Evolutionary conservation across 2,797 vertebrate species (phyloP).

Genomic region (Danio tinwini): DNA sequence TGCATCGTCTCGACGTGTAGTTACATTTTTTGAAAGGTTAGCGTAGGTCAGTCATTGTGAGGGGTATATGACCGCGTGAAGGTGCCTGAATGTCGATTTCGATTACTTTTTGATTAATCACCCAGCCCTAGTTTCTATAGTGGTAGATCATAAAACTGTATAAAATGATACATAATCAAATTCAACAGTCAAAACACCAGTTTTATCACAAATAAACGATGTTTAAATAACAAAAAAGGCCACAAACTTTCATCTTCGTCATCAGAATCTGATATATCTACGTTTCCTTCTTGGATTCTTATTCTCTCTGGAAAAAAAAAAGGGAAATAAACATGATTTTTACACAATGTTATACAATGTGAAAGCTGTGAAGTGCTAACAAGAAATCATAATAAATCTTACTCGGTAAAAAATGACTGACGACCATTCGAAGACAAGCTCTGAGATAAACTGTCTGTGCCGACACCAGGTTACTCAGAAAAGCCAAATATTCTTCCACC

Average conservation of each 20-base stretch:
- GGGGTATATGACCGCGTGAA: too few relatives aligned
- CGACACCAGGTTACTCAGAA: constrained; percentile 94
- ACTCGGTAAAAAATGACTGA: constrained; percentile 88
- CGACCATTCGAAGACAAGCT: constrained; percentile 87
- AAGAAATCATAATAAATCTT: constrained; percentile 8
- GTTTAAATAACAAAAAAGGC: neutral
- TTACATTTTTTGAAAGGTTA: too few relatives aligned
- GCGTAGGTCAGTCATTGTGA: too few relatives aligned
- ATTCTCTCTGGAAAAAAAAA: constrained; percentile 80
- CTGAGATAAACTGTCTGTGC: constrained; percentile 94
- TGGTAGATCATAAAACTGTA: too few relatives aligned
- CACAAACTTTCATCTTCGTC: constrained; percentile 92
- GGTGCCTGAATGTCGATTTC: too few relatives aligned
- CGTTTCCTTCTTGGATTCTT: constrained; percentile 84
- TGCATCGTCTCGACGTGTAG: too few relatives aligned
- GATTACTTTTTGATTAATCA: too few relatives aligned
- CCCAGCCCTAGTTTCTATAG: too few relatives aligned
- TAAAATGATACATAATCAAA: too few relatives aligned
- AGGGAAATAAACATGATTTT: neutral
- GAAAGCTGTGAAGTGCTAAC: neutral
- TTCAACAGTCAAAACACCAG: neutral
- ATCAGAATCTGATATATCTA: constrained; percentile 93
- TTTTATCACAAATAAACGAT: too few relatives aligned
- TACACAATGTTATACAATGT: neutral
- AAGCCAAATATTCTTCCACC: constrained; percentile 92